Percentiles rank a stretch among this genome's conserved stretches.
Conservation (phyloP, 2,113 vertebrate genomes). For the Polypterus senegalus region DNA sequence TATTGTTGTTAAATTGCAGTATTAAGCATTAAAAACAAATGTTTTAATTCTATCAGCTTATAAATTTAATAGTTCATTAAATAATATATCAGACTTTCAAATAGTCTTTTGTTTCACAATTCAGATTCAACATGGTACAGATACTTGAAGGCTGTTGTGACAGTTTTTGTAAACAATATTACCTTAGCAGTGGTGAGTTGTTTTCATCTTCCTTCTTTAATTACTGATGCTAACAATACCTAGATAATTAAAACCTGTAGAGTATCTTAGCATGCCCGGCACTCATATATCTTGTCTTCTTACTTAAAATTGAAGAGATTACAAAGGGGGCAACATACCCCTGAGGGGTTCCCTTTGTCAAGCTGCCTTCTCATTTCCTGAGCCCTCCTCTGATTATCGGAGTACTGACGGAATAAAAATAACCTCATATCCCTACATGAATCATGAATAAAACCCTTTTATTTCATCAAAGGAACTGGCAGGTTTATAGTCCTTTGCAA, state of each 20-base stretch:
- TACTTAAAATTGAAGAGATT: conserved; percentile 50
- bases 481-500: conserved; percentile 82
- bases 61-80: too few species aligned
- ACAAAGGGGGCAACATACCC: conserved; percentile 61
- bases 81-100: too few species aligned
- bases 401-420: conserved; percentile 68
- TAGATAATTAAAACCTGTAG: conserved; percentile 21
- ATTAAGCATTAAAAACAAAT: too few species aligned
- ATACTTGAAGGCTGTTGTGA: too few species aligned
- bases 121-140: too few species aligned
- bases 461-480: conserved; percentile 73
- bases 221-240: neutral
- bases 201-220: neutral
- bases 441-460: conserved; percentile 75
- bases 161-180: too few species aligned
- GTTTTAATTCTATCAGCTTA: too few species aligned
- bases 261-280: conserved; percentile 44
- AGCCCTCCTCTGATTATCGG: conserved; percentile 66
- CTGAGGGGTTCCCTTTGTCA: conserved; percentile 59
- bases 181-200: too few species aligned
- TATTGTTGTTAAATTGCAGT: too few species aligned
- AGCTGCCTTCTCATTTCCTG: conserved; percentile 57
- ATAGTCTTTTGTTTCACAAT: too few species aligned
- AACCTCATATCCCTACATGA: conserved; percentile 68
- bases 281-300: conserved; percentile 34